Percentiles rank a stretch among this genome's conserved stretches.
Evolutionary conservation across 2,888 invertebrate species (phyloP).

Genomic region (Pharmacophagus antenor): DNA sequence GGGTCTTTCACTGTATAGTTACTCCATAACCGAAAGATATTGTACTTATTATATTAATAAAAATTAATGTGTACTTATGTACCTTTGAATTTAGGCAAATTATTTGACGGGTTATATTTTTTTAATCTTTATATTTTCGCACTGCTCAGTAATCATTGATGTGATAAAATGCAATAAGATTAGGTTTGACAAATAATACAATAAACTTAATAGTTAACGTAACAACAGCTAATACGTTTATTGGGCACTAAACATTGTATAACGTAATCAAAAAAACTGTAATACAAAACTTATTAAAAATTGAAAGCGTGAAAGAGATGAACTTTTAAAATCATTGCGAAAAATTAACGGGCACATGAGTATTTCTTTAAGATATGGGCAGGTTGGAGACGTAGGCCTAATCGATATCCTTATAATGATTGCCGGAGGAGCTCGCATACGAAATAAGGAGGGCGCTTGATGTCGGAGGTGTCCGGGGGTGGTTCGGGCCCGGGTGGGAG

Average conservation of each 20-base stretch:
- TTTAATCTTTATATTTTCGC: too few species aligned
- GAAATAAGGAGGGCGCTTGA: slow-evolving; percentile 80
- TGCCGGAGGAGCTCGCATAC: slow-evolving; percentile 81
- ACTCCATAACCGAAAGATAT: background rate
- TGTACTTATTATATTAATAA: too few species aligned
- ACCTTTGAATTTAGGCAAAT: too few species aligned
- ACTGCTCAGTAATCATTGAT: too few species aligned
- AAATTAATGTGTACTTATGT: too few species aligned
- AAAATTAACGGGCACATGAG: slow-evolving; percentile 55
- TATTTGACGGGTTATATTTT: too few species aligned
- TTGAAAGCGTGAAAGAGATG: background rate
- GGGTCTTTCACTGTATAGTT: background rate
- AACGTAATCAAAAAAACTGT: background rate
- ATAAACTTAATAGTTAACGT: too few species aligned
- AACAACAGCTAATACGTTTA: too few species aligned
- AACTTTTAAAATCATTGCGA: slow-evolving; percentile 30
- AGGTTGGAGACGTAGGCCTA: slow-evolving; percentile 77
- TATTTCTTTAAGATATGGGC: slow-evolving; percentile 74
- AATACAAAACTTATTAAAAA: background rate
- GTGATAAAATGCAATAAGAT: too few species aligned
- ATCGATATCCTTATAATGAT: slow-evolving; percentile 82
- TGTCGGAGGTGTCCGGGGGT: slow-evolving; percentile 73
- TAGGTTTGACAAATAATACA: too few species aligned
- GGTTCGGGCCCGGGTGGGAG: slow-evolving; percentile 46
- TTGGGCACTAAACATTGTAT: too few species aligned